Conservation (phyloP, 2,888 invertebrate genomes). For the Altica lythri region DNA sequence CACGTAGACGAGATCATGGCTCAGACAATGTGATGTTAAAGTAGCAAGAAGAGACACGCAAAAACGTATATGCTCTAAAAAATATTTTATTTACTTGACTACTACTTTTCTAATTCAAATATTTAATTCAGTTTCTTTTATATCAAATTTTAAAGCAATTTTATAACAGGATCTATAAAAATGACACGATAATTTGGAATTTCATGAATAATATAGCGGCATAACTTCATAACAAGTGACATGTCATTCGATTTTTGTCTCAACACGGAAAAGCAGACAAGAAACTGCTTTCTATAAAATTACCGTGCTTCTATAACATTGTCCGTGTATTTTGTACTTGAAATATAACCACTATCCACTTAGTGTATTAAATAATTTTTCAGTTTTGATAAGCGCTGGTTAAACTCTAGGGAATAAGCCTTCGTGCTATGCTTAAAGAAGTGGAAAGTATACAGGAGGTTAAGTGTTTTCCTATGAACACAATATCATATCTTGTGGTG, state of each 20-base stretch:
- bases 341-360: too few relatives aligned
- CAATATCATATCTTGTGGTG: too few relatives aligned
- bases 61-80: too few relatives aligned
- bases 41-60: too few relatives aligned
- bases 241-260: conserved; percentile 10
- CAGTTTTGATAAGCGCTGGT: conserved; percentile 17
- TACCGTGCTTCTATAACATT: conserved; percentile 7
- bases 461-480: too few relatives aligned
- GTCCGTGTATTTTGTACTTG: conserved; percentile 6
- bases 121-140: too few relatives aligned
- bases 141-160: conserved; percentile 1
- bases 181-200: neutral
- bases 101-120: too few relatives aligned
- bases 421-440: too few relatives aligned
- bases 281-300: conserved; percentile 14
- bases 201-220: conserved; percentile 3
- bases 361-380: conserved; percentile 26
- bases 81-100: too few relatives aligned
- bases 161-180: conserved; percentile 1
- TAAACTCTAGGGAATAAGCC: conserved; percentile 11
- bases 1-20: too few relatives aligned
- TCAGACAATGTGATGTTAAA: too few relatives aligned
- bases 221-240: conserved; percentile 2
- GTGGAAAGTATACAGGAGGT: too few relatives aligned
- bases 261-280: conserved; percentile 10